phyloP scores from a whole-genome alignment of 1,140 invertebrate species.

The fruit fly (Drosophila melanogaster) region DNA sequence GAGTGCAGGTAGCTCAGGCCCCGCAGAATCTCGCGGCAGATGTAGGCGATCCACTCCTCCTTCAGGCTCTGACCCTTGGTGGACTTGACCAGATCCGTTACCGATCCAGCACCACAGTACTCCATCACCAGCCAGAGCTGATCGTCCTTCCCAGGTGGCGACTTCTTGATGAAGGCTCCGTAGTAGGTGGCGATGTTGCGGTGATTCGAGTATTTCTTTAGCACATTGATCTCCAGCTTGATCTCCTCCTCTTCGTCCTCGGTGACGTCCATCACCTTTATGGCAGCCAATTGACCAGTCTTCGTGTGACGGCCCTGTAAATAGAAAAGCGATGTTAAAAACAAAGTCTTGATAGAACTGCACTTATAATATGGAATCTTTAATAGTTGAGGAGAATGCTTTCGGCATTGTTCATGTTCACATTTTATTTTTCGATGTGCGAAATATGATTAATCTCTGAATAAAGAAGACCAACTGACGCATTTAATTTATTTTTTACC shows the following conservation, averaged over 20 bases:
- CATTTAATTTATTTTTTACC: neutral
- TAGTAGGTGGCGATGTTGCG: slow-evolving; percentile 99
- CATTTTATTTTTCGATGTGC: neutral
- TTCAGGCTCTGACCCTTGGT: slow-evolving; percentile 99
- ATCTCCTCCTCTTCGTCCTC: slow-evolving; percentile 99
- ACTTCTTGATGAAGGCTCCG: slow-evolving; percentile 99
- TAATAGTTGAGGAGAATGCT: neutral
- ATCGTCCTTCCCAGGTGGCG: slow-evolving; percentile 99
- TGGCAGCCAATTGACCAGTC: slow-evolving; percentile 99
- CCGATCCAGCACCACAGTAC: slow-evolving; percentile 99
- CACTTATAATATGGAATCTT: too few species aligned
- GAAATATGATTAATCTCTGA: neutral
- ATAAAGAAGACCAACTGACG: neutral
- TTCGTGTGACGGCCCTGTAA: slow-evolving; percentile 98
- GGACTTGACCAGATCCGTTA: slow-evolving; percentile 99
- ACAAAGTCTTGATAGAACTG: too few species aligned
- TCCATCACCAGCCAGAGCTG: slow-evolving; percentile 99
- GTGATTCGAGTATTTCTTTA: slow-evolving; percentile 99
- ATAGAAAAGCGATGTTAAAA: neutral
- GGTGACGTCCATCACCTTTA: slow-evolving; percentile 99
- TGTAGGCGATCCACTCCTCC: slow-evolving; percentile 99
- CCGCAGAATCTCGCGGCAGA: slow-evolving; percentile 98
- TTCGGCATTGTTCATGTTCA: neutral
- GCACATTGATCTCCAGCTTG: slow-evolving; percentile 99
- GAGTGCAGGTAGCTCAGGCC: slow-evolving; percentile 98